Percentiles rank a stretch among this genome's conserved stretches.
Evolutionary conservation across 2,888 invertebrate species (phyloP).

Genomic region (Drosophila leonis): DNA sequence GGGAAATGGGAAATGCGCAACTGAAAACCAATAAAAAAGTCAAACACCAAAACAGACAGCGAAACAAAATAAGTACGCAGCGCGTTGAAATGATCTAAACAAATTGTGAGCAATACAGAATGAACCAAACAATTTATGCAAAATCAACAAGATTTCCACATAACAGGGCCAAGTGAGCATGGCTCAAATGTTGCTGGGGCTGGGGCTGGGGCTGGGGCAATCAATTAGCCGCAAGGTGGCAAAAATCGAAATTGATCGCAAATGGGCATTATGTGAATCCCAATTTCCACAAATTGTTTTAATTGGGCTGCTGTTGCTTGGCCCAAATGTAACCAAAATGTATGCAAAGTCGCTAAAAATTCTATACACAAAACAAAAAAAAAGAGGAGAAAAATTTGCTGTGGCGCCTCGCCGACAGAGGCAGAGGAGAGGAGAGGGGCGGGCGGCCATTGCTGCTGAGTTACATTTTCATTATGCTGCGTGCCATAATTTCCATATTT

Average conservation of each 20-base stretch:
- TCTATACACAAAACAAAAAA: not conserved
- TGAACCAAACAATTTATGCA: constrained; percentile 54
- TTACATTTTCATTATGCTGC: constrained; percentile 71
- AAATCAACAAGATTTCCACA: constrained; percentile 61
- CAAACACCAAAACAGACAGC: constrained; percentile 46
- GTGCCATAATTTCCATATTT: constrained; percentile 64
- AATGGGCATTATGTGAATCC: constrained; percentile 42
- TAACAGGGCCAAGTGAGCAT: constrained; percentile 28
- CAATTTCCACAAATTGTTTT: constrained; percentile 33
- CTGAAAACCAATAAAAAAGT: constrained; percentile 76
- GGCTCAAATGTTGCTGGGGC: constrained; percentile 35
- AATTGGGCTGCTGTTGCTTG: constrained; percentile 31
- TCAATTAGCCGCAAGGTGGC: constrained; percentile 62
- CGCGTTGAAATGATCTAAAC: constrained; percentile 47
- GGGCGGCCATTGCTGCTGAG: constrained; percentile 31
- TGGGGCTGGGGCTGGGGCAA: constrained; percentile 29
- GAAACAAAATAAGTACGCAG: constrained; percentile 40
- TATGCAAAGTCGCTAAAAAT: constrained; percentile 46
- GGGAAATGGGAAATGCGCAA: constrained; percentile 75
- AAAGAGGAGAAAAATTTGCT: not conserved
- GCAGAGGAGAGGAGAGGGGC: not conserved
- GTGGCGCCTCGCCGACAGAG: constrained; percentile 29
- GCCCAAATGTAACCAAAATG: constrained; percentile 26
- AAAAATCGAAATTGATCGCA: constrained; percentile 53
- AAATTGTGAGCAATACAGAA: constrained; percentile 29